These are phyloP conservation scores for Microtus ochrogaster DNA, from an alignment of 2,113 vertebrate species.

Conservation along the genomic window DNA sequence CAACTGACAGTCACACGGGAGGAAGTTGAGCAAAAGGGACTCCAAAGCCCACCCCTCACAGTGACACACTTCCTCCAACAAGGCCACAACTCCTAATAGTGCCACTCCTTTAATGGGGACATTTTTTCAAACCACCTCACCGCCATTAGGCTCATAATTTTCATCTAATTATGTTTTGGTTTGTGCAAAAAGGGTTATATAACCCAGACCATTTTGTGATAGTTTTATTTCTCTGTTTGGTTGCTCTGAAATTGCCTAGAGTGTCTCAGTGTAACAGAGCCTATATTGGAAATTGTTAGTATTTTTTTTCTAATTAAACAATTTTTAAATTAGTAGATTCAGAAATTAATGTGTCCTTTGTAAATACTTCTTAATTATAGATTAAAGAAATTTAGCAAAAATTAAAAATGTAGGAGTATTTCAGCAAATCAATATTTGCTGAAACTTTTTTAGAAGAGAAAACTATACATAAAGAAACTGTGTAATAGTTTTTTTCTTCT, in stretches of 20 bases:
- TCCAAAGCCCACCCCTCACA: background rate
- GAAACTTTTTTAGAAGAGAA: too few species aligned
- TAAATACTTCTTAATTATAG: background rate
- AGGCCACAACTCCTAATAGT: background rate
- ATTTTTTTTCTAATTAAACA: background rate
- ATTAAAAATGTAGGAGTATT: background rate
- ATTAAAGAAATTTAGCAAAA: background rate
- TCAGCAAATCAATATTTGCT: background rate
- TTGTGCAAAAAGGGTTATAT: background rate
- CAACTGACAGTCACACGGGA: background rate
- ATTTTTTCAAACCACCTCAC: background rate
- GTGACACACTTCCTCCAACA: background rate
- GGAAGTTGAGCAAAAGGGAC: background rate
- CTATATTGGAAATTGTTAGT: background rate
- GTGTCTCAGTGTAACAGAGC: background rate
- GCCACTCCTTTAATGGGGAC: background rate
- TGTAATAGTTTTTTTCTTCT: too few species aligned
- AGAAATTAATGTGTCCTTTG: background rate
- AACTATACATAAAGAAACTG: too few species aligned
- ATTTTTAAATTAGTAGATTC: background rate
- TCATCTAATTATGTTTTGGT: conserved; percentile 24
- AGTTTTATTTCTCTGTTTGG: background rate
- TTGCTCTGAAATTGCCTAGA: background rate
- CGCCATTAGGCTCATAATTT: conserved; percentile 5
- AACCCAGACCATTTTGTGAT: background rate